A percentile compares a stretch with the other conserved stretches of the same genome.
These are phyloP conservation scores for Acleris laterana DNA, from an alignment of 2,888 invertebrate genomes.

Conservation along the genomic window DNA sequence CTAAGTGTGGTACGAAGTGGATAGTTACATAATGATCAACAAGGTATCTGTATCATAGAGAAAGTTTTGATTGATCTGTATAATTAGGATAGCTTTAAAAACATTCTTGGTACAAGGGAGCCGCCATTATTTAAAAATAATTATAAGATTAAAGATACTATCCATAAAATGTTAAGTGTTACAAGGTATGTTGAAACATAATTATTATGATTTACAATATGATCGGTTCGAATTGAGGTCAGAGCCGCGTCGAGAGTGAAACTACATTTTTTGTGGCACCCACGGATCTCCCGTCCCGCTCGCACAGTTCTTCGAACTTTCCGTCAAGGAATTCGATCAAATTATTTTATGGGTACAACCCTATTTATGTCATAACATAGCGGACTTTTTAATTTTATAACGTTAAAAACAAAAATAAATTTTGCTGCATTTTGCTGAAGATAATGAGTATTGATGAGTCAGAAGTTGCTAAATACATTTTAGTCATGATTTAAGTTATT, in stretches of 20 bases:
- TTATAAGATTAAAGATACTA: constrained; percentile 15
- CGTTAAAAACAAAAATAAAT: no score
- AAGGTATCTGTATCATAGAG: no score
- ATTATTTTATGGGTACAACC: constrained; percentile 17
- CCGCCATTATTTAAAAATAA: constrained; percentile 5
- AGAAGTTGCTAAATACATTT: no score
- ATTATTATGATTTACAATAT: constrained; percentile 53
- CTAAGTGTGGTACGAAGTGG: no score
- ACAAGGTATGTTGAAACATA: constrained; percentile 51
- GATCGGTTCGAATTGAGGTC: constrained; percentile 49
- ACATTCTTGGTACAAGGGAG: neutral
- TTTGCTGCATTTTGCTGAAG: no score
- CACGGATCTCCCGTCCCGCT: constrained; percentile 22
- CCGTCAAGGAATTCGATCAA: constrained; percentile 25
- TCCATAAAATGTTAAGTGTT: constrained; percentile 4
- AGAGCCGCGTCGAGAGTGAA: constrained; percentile 57
- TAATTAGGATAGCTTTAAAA: no score
- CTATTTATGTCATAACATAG: constrained; percentile 5
- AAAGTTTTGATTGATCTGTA: no score
- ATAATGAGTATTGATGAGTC: no score
- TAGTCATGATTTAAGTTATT: no score
- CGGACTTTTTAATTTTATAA: no score
- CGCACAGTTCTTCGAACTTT: constrained; percentile 45
- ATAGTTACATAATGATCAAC: no score
- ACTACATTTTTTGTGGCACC: constrained; percentile 56